A percentile compares a stretch with the other conserved stretches of the same genome.
These are phyloP conservation scores for Loriculus beryllinus DNA, from an alignment of 2,797 vertebrate genomes.

Conservation along the genomic window DNA sequence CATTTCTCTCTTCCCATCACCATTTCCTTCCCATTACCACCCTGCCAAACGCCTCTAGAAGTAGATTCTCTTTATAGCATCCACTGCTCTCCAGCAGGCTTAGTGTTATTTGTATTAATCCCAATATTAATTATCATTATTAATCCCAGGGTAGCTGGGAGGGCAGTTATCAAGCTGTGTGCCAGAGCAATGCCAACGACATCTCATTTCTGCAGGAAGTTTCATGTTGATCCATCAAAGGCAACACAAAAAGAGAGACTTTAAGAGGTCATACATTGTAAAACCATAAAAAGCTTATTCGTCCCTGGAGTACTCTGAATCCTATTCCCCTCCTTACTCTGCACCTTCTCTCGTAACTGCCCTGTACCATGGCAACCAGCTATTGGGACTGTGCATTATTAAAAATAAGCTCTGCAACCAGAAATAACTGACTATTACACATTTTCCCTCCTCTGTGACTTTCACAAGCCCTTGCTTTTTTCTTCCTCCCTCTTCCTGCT, in stretches of 20 bases:
- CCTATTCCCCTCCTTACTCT: neutral
- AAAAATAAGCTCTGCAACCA: constrained; percentile 25
- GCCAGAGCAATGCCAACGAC: neutral
- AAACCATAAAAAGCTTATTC: neutral
- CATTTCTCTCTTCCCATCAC: neutral
- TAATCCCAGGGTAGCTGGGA: neutral
- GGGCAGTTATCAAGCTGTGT: neutral
- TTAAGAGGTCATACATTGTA: neutral
- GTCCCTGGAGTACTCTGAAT: neutral
- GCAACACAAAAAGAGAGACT: neutral
- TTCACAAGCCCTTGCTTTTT: neutral
- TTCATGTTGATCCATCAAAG: neutral
- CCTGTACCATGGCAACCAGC: constrained; percentile 43
- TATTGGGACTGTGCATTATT: neutral
- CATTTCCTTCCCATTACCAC: neutral
- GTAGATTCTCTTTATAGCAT: neutral
- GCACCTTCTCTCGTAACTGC: neutral
- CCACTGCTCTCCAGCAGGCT: neutral
- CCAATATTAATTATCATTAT: neutral
- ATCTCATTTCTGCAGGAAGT: neutral
- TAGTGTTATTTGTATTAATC: neutral
- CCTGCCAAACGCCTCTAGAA: neutral
- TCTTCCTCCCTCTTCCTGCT: neutral
- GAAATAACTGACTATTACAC: neutral
- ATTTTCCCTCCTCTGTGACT: neutral